These are phyloP conservation scores for Apotomis betuletana DNA, from an alignment of 2,888 invertebrate genomes.

Conservation along the genomic window DNA sequence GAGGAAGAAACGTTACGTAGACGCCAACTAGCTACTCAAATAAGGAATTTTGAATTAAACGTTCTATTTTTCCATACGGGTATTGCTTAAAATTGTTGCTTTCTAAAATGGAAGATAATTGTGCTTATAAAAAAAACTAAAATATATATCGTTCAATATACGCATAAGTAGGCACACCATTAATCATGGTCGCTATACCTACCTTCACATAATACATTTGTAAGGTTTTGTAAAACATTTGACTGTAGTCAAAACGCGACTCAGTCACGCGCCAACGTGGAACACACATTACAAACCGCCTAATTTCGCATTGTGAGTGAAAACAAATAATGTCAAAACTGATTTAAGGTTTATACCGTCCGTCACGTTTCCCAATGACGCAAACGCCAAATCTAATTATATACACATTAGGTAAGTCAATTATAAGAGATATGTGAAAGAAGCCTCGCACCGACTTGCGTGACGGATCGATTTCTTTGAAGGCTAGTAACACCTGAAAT, in stretches of 20 bases:
- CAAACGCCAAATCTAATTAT: constrained; percentile 35
- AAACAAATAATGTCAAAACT: constrained; percentile 32
- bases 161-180: too few species aligned
- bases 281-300: constrained; percentile 13
- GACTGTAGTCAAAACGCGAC: background rate
- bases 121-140: too few species aligned
- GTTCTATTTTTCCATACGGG: too few species aligned
- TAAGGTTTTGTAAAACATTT: background rate
- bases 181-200: too few species aligned
- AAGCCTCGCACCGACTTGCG: constrained; percentile 25
- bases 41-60: too few species aligned
- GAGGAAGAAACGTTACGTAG: too few species aligned
- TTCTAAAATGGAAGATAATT: too few species aligned
- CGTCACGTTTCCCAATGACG: constrained; percentile 34
- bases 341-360: constrained; percentile 24
- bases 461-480: constrained; percentile 23
- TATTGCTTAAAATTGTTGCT: too few species aligned
- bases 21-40: too few species aligned
- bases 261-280: background rate
- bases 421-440: constrained; percentile 25
- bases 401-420: constrained; percentile 31
- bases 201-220: background rate
- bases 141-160: too few species aligned
- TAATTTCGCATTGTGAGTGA: constrained; percentile 6
- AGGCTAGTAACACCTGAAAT: constrained; percentile 17